These are phyloP conservation scores for Drosophila maculinotata DNA, from an alignment of 2,888 invertebrate genomes.

Conservation along the genomic window DNA sequence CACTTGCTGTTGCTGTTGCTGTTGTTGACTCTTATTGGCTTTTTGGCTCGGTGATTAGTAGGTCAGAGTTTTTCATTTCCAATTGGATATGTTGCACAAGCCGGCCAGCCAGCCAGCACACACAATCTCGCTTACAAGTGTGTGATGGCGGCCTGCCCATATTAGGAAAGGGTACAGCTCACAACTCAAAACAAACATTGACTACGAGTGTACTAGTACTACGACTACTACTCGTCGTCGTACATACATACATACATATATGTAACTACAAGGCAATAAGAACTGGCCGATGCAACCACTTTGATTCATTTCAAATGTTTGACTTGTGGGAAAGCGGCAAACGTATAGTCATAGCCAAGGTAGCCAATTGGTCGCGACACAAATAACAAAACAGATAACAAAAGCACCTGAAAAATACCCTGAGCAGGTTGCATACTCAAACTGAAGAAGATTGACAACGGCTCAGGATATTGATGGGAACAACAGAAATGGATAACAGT, in stretches of 20 bases:
- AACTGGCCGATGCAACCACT: slow-evolving; percentile 57
- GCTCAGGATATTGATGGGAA: too few species aligned
- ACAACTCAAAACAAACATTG: slow-evolving; percentile 56
- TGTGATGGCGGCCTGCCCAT: slow-evolving; percentile 62
- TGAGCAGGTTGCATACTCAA: neutral
- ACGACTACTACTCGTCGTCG: slow-evolving; percentile 33
- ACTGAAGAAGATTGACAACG: too few species aligned
- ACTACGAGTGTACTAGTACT: slow-evolving; percentile 49
- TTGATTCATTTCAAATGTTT: slow-evolving; percentile 64
- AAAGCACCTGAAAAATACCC: neutral
- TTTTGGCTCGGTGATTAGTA: slow-evolving; percentile 80
- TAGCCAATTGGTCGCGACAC: slow-evolving; percentile 41
- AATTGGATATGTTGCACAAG: slow-evolving; percentile 79
- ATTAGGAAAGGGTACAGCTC: slow-evolving; percentile 77
- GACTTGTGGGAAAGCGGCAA: slow-evolving; percentile 69
- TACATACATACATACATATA: slow-evolving; percentile 11
- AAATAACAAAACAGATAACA: slow-evolving; percentile 4
- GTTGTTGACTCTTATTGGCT: slow-evolving; percentile 77
- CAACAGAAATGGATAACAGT: too few species aligned
- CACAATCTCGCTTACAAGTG: slow-evolving; percentile 63
- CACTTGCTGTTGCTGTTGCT: slow-evolving; percentile 48
- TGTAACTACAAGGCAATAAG: slow-evolving; percentile 66
- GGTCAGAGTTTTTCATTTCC: slow-evolving; percentile 81
- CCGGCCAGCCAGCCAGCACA: slow-evolving; percentile 64
- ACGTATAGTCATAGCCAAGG: slow-evolving; percentile 25